phyloP scores from a whole-genome alignment of 2,888 invertebrate species.

The Iphiclides podalirius region DNA sequence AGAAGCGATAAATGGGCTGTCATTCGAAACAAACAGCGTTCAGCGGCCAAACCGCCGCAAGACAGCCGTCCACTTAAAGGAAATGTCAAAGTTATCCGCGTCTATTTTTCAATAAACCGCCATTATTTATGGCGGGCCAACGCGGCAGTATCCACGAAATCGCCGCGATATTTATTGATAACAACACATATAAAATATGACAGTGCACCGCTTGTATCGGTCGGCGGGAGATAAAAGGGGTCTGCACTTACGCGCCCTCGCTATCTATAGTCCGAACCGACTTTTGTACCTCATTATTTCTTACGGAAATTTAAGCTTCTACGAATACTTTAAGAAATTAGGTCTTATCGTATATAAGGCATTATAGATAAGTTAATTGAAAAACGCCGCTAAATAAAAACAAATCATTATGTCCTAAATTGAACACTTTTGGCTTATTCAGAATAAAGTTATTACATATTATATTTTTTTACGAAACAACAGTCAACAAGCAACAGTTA shows the following conservation, averaged over 20 bases:
- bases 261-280: conserved; percentile 53
- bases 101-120: conserved; percentile 14
- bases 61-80: conserved; percentile 10
- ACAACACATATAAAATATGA: conserved; percentile 68
- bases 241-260: conserved; percentile 69
- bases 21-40: too few species aligned
- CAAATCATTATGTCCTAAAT: too few species aligned
- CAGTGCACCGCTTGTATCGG: conserved; percentile 50
- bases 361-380: too few species aligned
- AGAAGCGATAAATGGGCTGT: conserved; percentile 18
- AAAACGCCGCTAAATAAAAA: too few species aligned
- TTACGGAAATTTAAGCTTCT: not conserved
- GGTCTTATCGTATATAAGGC: too few species aligned
- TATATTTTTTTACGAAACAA: too few species aligned
- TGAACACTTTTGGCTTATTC: too few species aligned
- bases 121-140: conserved; percentile 20
- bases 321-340: too few species aligned
- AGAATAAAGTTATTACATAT: too few species aligned
- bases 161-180: conserved; percentile 54
- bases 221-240: conserved; percentile 67
- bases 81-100: conserved; percentile 19
- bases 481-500: too few species aligned
- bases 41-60: conserved; percentile 16
- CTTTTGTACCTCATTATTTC: not conserved
- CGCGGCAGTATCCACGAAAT: conserved; percentile 30